A percentile compares a stretch with the other conserved stretches of the same genome.
Evolutionary conservation across 2,888 invertebrate genomes (phyloP).

Genomic region (Rhorus exstirpatorius): DNA sequence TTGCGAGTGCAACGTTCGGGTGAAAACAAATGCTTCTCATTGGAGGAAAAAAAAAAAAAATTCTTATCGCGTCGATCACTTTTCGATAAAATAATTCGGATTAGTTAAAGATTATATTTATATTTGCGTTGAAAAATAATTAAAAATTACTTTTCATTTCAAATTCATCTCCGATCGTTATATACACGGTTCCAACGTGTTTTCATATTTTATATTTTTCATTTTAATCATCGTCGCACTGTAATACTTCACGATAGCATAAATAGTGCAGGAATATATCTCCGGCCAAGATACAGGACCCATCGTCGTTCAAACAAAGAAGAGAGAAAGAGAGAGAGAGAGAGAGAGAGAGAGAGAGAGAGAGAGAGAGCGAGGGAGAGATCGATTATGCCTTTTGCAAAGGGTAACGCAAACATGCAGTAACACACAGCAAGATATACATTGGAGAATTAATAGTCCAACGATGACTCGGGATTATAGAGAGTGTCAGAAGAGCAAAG

Average conservation of each 20-base stretch:
- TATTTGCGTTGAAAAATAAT: too few species aligned
- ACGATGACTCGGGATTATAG: slow-evolving; percentile 63
- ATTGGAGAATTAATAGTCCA: slow-evolving; percentile 57
- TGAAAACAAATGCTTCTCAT: neutral
- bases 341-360: too few species aligned
- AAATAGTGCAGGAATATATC: slow-evolving; percentile 27
- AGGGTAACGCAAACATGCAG: slow-evolving; percentile 4
- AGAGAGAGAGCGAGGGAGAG: slow-evolving; percentile 12
- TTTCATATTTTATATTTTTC: neutral
- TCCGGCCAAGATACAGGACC: slow-evolving; percentile 32
- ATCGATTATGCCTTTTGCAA: slow-evolving; percentile 53
- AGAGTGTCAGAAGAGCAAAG: slow-evolving; percentile 35
- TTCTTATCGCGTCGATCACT: neutral
- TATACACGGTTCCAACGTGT: too few species aligned
- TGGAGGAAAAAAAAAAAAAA: neutral
- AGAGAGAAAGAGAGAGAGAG: slow-evolving; percentile 3
- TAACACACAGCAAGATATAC: slow-evolving; percentile 7
- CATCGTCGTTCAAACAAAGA: slow-evolving; percentile 31
- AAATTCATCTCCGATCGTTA: too few species aligned
- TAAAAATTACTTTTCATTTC: too few species aligned
- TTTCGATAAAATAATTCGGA: too few species aligned
- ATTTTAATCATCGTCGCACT: slow-evolving; percentile 2
- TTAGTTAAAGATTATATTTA: too few species aligned
- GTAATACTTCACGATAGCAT: slow-evolving; percentile 8
- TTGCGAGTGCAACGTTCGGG: neutral